Percentiles rank a stretch among this genome's conserved stretches.
Evolutionary conservation across 2,113 vertebrate genomes (phyloP).

Genomic region (Pseudorhombus dupliciocellatus): DNA sequence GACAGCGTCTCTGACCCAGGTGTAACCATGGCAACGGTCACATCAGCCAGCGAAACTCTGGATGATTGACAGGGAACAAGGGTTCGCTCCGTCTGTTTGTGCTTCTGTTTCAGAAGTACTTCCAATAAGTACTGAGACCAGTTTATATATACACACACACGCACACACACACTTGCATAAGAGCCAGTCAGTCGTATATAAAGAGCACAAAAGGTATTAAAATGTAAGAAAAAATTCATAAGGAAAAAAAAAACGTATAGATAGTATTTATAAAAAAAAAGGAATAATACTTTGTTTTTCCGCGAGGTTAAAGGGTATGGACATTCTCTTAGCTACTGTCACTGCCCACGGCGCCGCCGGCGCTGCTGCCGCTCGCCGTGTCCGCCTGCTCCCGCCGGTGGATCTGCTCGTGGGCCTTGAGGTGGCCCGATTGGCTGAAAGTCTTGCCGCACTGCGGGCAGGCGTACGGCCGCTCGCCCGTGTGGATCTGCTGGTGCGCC

Average conservation of each 20-base stretch:
- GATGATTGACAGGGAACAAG: background rate
- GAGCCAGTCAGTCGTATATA: constrained; percentile 72
- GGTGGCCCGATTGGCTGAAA: constrained; percentile 85
- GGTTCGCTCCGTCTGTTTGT: constrained; percentile 44
- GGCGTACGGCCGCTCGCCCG: constrained; percentile 79
- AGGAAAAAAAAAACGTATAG: constrained; percentile 68
- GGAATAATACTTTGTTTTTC: constrained; percentile 78
- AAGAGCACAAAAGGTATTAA: constrained; percentile 76
- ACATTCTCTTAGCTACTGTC: constrained; percentile 71
- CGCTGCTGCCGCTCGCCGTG: constrained; percentile 59
- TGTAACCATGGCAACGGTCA: background rate
- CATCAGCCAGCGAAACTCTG: background rate
- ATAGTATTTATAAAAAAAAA: constrained; percentile 74
- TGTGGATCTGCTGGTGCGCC: constrained; percentile 85
- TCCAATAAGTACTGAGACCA: constrained; percentile 36
- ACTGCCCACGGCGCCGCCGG: constrained; percentile 42
- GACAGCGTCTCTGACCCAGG: background rate
- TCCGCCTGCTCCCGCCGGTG: constrained; percentile 78
- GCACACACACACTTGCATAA: constrained; percentile 73
- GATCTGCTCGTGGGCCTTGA: constrained; percentile 84
- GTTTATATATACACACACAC: constrained; percentile 47
- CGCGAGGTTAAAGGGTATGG: constrained; percentile 65
- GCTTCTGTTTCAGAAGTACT: constrained; percentile 56
- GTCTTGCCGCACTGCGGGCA: constrained; percentile 79
- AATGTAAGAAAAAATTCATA: constrained; percentile 64